Conservation (phyloP, 1,140 invertebrate genomes). For the Drosophila melanica region DNA sequence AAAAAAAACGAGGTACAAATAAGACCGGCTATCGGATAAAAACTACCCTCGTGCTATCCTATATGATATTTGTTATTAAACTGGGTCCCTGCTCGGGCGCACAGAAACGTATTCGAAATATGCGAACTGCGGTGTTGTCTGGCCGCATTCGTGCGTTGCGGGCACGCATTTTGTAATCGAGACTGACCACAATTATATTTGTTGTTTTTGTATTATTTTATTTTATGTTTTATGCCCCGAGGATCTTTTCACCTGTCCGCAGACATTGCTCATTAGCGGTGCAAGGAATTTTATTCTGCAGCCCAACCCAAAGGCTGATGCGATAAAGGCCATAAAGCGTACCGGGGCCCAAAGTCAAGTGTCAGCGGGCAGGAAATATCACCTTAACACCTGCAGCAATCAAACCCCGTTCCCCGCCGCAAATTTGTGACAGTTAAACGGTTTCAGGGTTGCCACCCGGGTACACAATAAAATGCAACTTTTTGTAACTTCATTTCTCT, state of each 20-base stretch:
- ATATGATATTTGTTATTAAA: slow-evolving; percentile 70
- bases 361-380: slow-evolving; percentile 54
- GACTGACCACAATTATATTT: slow-evolving; percentile 68
- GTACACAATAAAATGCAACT: slow-evolving; percentile 1
- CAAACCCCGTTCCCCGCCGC: not conserved
- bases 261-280: slow-evolving; percentile 59
- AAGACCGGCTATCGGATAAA: slow-evolving; percentile 17
- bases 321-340: too few species aligned
- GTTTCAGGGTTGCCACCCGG: not conserved
- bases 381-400: slow-evolving; percentile 34
- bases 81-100: slow-evolving; percentile 33
- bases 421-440: slow-evolving; percentile 29
- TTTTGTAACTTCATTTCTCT: slow-evolving; percentile 52
- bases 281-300: slow-evolving; percentile 11
- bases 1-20: slow-evolving; percentile 27
- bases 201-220: not conserved
- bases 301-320: too few species aligned
- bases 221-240: slow-evolving; percentile 6
- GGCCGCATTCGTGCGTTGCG: slow-evolving; percentile 59
- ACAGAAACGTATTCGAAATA: slow-evolving; percentile 2
- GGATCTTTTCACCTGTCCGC: slow-evolving; percentile 48
- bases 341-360: slow-evolving; percentile 28
- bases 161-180: slow-evolving; percentile 71
- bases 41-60: slow-evolving; percentile 60
- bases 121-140: slow-evolving; percentile 30